Evolutionary conservation across 2,113 vertebrate species (phyloP).

Genomic region (Phocoena phocoena): DNA sequence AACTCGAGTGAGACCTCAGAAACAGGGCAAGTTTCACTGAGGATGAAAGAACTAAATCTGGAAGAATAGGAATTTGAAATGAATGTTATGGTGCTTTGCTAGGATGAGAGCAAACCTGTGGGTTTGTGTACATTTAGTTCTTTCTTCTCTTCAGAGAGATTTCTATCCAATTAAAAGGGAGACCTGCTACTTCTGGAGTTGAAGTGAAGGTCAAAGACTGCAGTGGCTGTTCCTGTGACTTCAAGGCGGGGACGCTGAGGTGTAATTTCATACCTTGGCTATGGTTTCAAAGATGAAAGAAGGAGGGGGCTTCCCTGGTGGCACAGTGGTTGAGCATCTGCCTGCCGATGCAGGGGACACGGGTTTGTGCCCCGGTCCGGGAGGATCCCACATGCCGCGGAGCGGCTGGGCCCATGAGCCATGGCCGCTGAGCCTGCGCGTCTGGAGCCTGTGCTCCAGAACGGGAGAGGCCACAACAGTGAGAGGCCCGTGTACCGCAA

Average conservation of each 20-base stretch:
- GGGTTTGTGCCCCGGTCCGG: no score
- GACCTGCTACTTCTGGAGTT: constrained; percentile 21
- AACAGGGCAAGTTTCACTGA: not conserved
- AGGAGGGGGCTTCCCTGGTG: not conserved
- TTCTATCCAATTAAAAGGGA: constrained; percentile 7
- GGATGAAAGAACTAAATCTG: not conserved
- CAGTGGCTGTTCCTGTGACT: not conserved
- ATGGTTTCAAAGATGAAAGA: constrained; percentile 77
- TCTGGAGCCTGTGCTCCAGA: no score
- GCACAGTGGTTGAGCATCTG: no score
- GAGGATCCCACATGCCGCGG: no score
- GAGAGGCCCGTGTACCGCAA: no score
- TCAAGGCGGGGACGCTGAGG: not conserved
- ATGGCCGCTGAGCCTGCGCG: no score
- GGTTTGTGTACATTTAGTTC: not conserved
- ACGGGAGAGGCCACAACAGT: no score
- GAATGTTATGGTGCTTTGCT: not conserved
- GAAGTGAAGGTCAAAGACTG: not conserved
- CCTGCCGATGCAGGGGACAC: no score
- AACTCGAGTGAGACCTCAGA: not conserved
- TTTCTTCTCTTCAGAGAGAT: not conserved
- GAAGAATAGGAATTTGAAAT: not conserved
- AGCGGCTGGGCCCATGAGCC: no score
- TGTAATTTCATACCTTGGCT: constrained; percentile 65
- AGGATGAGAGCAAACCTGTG: not conserved